Evolutionary conservation across 2,113 vertebrate genomes (phyloP).

Genomic region (Lutjanus erythropterus): DNA sequence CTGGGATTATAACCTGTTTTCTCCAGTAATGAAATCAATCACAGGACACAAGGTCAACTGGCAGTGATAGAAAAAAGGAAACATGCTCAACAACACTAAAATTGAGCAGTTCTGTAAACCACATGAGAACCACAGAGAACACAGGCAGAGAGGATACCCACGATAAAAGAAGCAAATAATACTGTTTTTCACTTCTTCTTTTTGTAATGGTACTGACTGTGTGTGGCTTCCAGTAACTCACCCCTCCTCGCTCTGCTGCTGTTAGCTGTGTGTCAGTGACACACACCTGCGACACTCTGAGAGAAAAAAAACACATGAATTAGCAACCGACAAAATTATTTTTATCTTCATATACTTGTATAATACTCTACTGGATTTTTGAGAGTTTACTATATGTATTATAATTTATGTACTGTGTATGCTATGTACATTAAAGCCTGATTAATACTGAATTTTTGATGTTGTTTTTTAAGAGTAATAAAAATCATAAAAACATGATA

Average conservation of each 20-base stretch:
- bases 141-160: neutral
- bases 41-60: neutral
- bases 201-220: neutral
- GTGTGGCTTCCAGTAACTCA: slow-evolving; percentile 37
- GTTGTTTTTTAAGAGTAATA: neutral
- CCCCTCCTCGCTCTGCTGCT: slow-evolving; percentile 14
- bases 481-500: neutral
- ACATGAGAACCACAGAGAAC: neutral
- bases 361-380: neutral
- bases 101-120: neutral
- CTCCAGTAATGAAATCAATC: too few relatives aligned
- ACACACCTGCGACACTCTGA: slow-evolving; percentile 41
- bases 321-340: neutral
- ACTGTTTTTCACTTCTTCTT: neutral
- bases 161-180: neutral
- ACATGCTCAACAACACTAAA: neutral
- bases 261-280: slow-evolving; percentile 29
- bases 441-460: neutral
- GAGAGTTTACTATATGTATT: neutral
- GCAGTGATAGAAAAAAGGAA: neutral
- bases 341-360: too few relatives aligned
- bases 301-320: neutral
- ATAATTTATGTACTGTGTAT: neutral
- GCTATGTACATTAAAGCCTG: neutral
- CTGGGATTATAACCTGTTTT: too few relatives aligned